These are phyloP conservation scores for Heteractis magnifica DNA, from an alignment of 92 coral and sea anemone species.

Conservation along the genomic window DNA sequence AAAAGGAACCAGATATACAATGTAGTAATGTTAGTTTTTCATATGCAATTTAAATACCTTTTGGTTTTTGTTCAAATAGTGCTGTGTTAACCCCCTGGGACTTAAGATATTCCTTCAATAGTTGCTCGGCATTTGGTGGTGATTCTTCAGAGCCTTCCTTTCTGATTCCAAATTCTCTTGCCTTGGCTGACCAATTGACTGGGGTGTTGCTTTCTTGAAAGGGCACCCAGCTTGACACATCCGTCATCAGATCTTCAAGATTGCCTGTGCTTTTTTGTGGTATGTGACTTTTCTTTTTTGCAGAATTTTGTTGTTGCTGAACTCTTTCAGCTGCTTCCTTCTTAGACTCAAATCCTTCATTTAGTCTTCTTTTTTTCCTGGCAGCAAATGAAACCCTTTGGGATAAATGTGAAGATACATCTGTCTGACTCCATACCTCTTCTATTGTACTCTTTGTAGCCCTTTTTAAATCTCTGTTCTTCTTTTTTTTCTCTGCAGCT, in stretches of 20 bases:
- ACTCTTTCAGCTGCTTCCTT: conserved; percentile 13
- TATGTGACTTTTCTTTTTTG: neutral
- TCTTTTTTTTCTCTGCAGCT: conserved; percentile 20
- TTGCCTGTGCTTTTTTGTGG: conserved; percentile 14
- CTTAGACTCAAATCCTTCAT: conserved; percentile 21
- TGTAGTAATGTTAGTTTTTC: neutral
- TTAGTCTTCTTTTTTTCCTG: conserved; percentile 17
- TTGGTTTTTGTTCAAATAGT: conserved; percentile 13
- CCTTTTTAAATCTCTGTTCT: conserved; percentile 11
- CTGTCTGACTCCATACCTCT: conserved; percentile 9
- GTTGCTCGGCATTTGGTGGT: conserved; percentile 36
- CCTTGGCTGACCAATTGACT: conserved; percentile 19
- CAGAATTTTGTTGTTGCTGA: neutral
- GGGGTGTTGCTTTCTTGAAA: neutral
- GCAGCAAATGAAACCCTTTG: conserved; percentile 19
- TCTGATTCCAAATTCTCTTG: conserved; percentile 19
- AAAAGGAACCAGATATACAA: neutral
- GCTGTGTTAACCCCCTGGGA: conserved; percentile 13
- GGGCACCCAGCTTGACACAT: conserved; percentile 5
- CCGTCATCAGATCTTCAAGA: conserved; percentile 18
- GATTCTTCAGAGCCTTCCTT: conserved; percentile 10
- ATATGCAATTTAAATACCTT: neutral
- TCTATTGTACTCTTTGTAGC: conserved; percentile 7
- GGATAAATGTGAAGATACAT: conserved; percentile 16
- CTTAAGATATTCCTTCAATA: conserved; percentile 24